Evolutionary conservation across 2,797 vertebrate genomes (phyloP).

Genomic region (Gila robusta): DNA sequence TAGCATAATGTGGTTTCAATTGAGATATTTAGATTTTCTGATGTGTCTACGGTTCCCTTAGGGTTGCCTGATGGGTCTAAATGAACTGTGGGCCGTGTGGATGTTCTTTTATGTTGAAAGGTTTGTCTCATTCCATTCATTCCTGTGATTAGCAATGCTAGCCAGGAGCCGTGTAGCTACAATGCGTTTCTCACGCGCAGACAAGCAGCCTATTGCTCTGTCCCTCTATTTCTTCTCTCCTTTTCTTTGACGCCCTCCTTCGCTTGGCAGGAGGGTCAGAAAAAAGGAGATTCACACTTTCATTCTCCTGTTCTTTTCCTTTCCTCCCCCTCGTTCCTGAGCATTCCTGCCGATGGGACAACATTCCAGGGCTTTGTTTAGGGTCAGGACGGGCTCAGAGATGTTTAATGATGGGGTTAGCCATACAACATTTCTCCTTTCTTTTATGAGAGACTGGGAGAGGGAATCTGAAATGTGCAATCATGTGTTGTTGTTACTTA

Average conservation of each 20-base stretch:
- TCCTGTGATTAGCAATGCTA: conserved; percentile 72
- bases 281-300: conserved; percentile 52
- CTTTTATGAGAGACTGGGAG: conserved; percentile 49
- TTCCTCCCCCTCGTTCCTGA: conserved; percentile 62
- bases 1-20: neutral
- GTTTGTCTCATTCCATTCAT: conserved; percentile 70
- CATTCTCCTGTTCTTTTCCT: conserved; percentile 49
- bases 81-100: conserved; percentile 22
- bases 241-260: conserved; percentile 48
- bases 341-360: conserved; percentile 65
- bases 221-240: conserved; percentile 22
- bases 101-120: conserved; percentile 31
- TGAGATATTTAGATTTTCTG: conserved; percentile 19
- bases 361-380: conserved; percentile 66
- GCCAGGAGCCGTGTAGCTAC: conserved; percentile 57
- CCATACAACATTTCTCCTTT: conserved; percentile 44
- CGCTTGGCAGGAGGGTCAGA: conserved; percentile 37
- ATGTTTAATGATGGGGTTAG: conserved; percentile 57
- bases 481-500: conserved; percentile 54
- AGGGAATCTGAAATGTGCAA: conserved; percentile 50
- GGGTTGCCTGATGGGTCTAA: conserved; percentile 6
- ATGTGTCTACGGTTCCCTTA: neutral
- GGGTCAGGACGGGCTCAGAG: conserved; percentile 59
- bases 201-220: conserved; percentile 60
- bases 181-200: conserved; percentile 66